Percentiles rank a stretch among this genome's conserved stretches.
Evolutionary conservation across 2,113 vertebrate species (phyloP).

Genomic region (Anser brachyrhynchus): DNA sequence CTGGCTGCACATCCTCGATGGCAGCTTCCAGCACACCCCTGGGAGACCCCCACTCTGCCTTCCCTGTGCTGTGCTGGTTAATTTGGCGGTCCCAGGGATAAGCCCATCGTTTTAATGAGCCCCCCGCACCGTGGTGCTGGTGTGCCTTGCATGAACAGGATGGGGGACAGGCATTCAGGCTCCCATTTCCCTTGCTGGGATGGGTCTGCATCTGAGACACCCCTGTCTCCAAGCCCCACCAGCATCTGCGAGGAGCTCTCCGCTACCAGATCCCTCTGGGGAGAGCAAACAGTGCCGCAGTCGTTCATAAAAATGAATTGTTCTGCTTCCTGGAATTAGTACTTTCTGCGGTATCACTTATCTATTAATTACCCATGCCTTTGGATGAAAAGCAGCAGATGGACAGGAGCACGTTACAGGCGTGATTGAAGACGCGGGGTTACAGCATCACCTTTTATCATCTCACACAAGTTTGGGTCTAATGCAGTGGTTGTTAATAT

Average conservation of each 20-base stretch:
- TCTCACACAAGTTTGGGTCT: constrained; percentile 6
- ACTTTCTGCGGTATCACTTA: constrained; percentile 21
- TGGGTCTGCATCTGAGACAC: neutral
- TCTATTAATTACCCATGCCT: constrained; percentile 36
- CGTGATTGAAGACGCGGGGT: neutral
- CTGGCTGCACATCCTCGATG: rapidly evolving
- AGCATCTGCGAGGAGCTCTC: neutral
- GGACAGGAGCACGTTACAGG: neutral
- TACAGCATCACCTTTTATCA: neutral
- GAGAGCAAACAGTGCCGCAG: neutral
- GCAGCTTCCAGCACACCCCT: neutral
- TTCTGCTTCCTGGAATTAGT: constrained; percentile 53
- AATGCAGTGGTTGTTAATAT: neutral
- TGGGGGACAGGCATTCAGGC: neutral
- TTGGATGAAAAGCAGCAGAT: constrained; percentile 22
- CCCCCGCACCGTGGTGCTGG: neutral
- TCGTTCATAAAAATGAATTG: constrained; percentile 15
- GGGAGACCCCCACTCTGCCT: neutral
- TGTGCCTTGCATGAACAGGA: rapidly evolving
- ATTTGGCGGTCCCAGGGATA: neutral
- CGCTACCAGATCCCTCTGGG: neutral
- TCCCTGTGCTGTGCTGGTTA: neutral
- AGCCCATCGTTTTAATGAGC: neutral
- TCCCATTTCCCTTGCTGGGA: neutral
- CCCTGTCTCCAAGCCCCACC: neutral